These are phyloP conservation scores for Diachasma alloeum DNA, from an alignment of 1,140 invertebrate genomes.

Conservation along the genomic window DNA sequence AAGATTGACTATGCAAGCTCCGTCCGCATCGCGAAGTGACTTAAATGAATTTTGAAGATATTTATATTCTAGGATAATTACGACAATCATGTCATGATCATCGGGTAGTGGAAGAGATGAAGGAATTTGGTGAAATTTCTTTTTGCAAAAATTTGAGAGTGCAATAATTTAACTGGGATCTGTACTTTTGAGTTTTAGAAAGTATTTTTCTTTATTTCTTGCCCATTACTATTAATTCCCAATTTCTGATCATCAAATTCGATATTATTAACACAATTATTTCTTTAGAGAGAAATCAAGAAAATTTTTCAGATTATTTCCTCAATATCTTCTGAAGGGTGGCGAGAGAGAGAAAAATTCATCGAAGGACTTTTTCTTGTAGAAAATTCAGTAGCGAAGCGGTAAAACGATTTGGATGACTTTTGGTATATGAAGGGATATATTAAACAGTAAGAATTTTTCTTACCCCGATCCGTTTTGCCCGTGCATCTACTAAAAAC, in stretches of 20 bases:
- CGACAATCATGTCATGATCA: conserved; percentile 2
- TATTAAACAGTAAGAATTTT: too few relatives aligned
- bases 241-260: neutral
- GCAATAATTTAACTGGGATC: neutral
- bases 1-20: neutral
- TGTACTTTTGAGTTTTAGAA: neutral
- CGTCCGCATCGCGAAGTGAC: neutral
- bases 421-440: too few relatives aligned
- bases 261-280: neutral
- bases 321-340: too few relatives aligned
- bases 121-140: neutral
- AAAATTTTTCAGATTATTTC: too few relatives aligned
- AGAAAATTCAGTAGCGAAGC: too few relatives aligned
- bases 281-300: too few relatives aligned
- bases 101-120: neutral
- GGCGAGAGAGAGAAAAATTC: too few relatives aligned
- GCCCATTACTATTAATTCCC: neutral
- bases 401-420: too few relatives aligned
- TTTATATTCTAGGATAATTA: neutral
- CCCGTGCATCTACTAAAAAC: too few relatives aligned
- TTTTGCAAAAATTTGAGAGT: neutral
- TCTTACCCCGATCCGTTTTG: too few relatives aligned
- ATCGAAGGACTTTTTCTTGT: too few relatives aligned
- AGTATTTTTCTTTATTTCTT: neutral
- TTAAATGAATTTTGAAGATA: conserved; percentile 1